phyloP scores from a whole-genome alignment of 2,888 invertebrate species.

The Conomelus anceps region DNA sequence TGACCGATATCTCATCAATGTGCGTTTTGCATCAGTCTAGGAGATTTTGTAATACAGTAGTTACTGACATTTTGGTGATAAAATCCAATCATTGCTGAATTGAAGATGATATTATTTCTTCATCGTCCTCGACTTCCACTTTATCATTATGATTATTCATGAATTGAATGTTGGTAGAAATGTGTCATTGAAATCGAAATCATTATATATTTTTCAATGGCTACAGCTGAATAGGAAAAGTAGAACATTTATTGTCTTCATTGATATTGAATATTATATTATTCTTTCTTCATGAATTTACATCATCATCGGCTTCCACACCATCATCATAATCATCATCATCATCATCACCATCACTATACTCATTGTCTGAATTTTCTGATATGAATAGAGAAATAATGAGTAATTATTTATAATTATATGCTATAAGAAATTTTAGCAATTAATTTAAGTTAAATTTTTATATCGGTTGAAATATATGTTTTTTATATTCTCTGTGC shows the following conservation, averaged over 20 bases:
- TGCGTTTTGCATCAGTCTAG: not conserved
- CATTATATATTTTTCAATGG: too few species aligned
- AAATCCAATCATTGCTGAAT: not conserved
- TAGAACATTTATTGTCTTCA: too few species aligned
- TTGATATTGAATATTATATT: too few species aligned
- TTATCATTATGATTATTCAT: not conserved
- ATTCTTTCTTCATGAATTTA: not conserved
- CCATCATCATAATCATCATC: not conserved
- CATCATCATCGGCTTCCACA: not conserved
- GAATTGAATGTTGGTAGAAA: not conserved
- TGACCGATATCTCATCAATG: not conserved
- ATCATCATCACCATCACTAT: not conserved
- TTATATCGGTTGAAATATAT: too few species aligned
- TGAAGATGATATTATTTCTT: not conserved
- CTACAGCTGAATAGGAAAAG: too few species aligned
- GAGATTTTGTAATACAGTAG: not conserved
- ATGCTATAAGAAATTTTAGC: too few species aligned
- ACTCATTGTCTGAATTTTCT: not conserved
- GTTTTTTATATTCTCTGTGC: too few species aligned
- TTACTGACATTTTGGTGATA: not conserved
- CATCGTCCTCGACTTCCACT: too few species aligned
- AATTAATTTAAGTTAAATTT: too few species aligned
- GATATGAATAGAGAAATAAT: too few species aligned
- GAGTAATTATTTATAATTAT: too few species aligned
- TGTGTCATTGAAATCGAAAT: too few species aligned